Percentiles rank a stretch among this genome's conserved stretches.
phyloP scores from a whole-genome alignment of 2,888 invertebrate species.

The Philaethria dido region DNA sequence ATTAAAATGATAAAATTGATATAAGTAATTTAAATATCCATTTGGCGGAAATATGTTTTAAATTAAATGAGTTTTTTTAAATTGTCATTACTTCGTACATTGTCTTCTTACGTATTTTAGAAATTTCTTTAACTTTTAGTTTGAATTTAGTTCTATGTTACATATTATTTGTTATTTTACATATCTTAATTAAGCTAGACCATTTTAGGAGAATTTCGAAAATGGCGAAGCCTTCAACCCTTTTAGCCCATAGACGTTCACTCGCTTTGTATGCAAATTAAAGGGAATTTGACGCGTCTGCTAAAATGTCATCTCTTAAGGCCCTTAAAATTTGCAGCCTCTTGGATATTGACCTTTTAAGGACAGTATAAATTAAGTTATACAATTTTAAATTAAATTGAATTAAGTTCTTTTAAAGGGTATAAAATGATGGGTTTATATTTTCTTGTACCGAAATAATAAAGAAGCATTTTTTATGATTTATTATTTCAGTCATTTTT shows the following conservation, averaged over 20 bases:
- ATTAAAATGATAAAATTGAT: no score
- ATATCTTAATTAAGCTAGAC: slow-evolving; percentile 36
- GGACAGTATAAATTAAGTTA: slow-evolving; percentile 28
- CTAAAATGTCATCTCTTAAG: slow-evolving; percentile 45
- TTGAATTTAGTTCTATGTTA: background rate
- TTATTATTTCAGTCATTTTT: background rate
- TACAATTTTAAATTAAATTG: slow-evolving; percentile 28
- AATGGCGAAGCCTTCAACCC: slow-evolving; percentile 48
- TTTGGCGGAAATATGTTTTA: no score
- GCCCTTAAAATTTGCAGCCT: slow-evolving; percentile 41
- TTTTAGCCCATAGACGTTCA: slow-evolving; percentile 63
- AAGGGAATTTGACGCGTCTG: slow-evolving; percentile 67
- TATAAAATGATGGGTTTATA: background rate
- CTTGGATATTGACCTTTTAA: slow-evolving; percentile 41
- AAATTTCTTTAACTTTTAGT: background rate
- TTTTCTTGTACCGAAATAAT: background rate
- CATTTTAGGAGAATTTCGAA: slow-evolving; percentile 31
- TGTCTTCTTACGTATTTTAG: background rate
- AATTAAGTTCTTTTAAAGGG: background rate
- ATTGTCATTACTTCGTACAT: no score
- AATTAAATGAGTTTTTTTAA: no score
- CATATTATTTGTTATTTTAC: background rate
- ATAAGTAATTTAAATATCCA: no score
- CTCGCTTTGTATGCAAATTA: slow-evolving; percentile 76
- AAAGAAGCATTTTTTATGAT: background rate